A percentile compares a stretch with the other conserved stretches of the same genome.
phyloP scores from a whole-genome alignment of 1,140 invertebrate species.

The Myzus persicae region DNA sequence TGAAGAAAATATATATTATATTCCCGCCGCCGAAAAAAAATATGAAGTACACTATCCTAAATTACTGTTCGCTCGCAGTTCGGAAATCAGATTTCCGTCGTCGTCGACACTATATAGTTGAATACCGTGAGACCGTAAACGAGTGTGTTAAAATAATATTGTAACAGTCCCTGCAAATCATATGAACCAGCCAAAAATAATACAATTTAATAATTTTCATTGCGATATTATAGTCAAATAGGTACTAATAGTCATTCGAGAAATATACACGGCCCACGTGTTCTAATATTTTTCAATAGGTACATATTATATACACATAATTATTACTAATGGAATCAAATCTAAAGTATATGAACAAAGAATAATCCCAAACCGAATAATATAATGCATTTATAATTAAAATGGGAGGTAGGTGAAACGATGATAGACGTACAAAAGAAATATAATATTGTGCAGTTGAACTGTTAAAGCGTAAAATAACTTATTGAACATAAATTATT shows the following conservation, averaged over 20 bases:
- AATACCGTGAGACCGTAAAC: slow-evolving; percentile 4
- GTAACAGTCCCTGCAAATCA: too few species aligned
- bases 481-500: not conserved
- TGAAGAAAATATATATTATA: not conserved
- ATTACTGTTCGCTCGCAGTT: not conserved
- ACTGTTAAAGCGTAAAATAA: not conserved
- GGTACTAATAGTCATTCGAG: not conserved
- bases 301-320: not conserved
- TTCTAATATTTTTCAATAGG: not conserved
- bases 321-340: not conserved
- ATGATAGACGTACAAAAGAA: not conserved
- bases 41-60: not conserved
- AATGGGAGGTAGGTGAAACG: not conserved
- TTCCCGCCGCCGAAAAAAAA: not conserved
- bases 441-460: too few species aligned
- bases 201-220: not conserved
- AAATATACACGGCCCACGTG: not conserved
- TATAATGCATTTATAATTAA: not conserved
- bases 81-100: slow-evolving; percentile 30
- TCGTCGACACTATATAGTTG: not conserved
- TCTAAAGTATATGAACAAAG: not conserved
- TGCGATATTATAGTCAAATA: not conserved
- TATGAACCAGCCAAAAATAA: not conserved
- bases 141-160: slow-evolving; percentile 4
- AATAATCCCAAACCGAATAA: not conserved